phyloP scores from a whole-genome alignment of 2,113 vertebrate species.

The Calypte anna region DNA sequence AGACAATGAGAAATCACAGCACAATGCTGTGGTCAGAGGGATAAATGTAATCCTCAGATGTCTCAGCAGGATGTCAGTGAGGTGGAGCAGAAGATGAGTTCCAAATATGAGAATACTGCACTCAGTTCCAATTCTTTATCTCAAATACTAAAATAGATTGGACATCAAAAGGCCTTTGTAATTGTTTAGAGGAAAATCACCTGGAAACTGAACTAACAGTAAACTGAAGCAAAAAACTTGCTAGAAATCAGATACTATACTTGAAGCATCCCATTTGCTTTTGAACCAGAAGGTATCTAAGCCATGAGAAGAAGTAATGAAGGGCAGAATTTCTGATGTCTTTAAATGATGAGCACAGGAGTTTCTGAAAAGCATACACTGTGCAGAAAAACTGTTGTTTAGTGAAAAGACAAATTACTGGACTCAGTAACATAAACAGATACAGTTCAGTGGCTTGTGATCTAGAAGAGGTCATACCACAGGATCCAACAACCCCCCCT shows the following conservation, averaged over 20 bases:
- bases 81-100: neutral
- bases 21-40: neutral
- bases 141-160: neutral
- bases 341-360: neutral
- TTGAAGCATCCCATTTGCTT: neutral
- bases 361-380: neutral
- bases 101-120: neutral
- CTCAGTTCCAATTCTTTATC: neutral
- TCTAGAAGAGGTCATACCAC: conserved; percentile 34
- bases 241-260: neutral
- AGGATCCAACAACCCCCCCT: neutral
- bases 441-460: conserved; percentile 16
- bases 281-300: neutral
- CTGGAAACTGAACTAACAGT: neutral
- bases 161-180: neutral
- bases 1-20: neutral
- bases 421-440: conserved; percentile 20
- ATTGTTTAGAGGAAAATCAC: neutral
- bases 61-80: neutral
- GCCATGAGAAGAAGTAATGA: neutral
- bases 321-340: neutral
- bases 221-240: neutral
- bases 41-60: neutral
- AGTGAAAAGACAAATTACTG: conserved; percentile 23
- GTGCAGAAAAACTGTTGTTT: neutral